Percentiles rank a stretch among this genome's conserved stretches.
phyloP scores from a whole-genome alignment of 1,140 invertebrate genomes.

The Cataglyphis hispanica region DNA sequence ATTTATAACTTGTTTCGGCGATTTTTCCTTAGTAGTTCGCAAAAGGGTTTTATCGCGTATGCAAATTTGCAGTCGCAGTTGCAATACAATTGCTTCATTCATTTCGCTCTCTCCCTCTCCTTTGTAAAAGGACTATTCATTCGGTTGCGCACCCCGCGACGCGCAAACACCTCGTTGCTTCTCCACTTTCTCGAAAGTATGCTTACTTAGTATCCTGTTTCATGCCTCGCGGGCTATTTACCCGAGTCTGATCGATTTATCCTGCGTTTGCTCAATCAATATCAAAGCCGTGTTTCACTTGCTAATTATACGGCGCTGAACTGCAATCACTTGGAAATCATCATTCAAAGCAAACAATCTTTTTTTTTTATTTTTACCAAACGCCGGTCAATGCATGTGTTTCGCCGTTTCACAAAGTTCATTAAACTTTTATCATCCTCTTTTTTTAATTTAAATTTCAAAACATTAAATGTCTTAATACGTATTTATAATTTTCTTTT shows the following conservation, averaged over 20 bases:
- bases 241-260: slow-evolving; percentile 55
- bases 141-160: slow-evolving; percentile 17
- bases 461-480: background rate
- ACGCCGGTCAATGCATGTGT: background rate
- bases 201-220: slow-evolving; percentile 71
- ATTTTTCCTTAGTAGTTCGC: background rate
- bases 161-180: slow-evolving; percentile 61
- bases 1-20: slow-evolving; percentile 2
- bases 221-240: slow-evolving; percentile 54
- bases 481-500: background rate
- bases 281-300: slow-evolving; percentile 31
- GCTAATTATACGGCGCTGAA: slow-evolving; percentile 52
- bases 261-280: slow-evolving; percentile 56
- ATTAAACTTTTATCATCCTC: background rate
- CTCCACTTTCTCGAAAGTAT: slow-evolving; percentile 56
- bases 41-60: background rate
- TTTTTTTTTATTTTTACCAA: background rate
- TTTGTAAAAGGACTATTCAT: slow-evolving; percentile 68
- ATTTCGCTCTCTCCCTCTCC: slow-evolving; percentile 16
- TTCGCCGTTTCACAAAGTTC: background rate
- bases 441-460: background rate
- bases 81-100: slow-evolving; percentile 63
- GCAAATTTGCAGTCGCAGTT: slow-evolving; percentile 14
- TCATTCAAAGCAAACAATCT: slow-evolving; percentile 41
- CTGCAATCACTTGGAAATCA: slow-evolving; percentile 40